Base-by-base conservation (phyloP, 2,797 vertebrate genomes). In the Coilia nasus region DNA sequence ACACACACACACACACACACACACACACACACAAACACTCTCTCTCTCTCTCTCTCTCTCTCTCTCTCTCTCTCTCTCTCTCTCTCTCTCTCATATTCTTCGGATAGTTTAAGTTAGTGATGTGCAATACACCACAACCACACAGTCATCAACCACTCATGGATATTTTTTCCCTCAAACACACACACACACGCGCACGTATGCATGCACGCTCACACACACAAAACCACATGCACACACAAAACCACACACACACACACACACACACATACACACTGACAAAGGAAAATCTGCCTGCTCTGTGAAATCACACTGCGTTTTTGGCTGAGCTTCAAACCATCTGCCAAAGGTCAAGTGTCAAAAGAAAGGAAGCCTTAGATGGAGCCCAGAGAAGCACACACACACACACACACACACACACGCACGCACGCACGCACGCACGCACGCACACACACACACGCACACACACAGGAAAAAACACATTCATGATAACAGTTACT, bases 291-390 rank as follows among this genome's bases (percentile, higher is more conserved):
- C 87, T 88, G 87, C 88, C 88, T 87, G 87, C 86, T 88, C 89
- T 86, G 89, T 88, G 88, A 84, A 90, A 88, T 88, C 88, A 88
- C 87, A 88, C 86, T 83, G 82, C 86, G 86, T 89, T 83, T 78
- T 83, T 89, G 87, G 88, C 89, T 87, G 86, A 86, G 88, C 87
- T 88, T 89, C 89, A 89, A 90, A 89, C 88, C 89, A 90, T 90
- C 89, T 90, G 89, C 83, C 88, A 88, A 85, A 90, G 89, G 86
- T 90, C 86, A 89, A 86, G 83, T 86, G 88, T 90, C 86, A 87
- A 86, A 86, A 81, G 82, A 89, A 86, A 90, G 88, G 85, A 88
- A 89, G 71, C 87, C 86, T 83, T 85, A 89, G 87, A 89, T 88
- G 83, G 86, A 87, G 85, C 41, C 82, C 21, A 85, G 78, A 56